Evolutionary conservation across 2,113 vertebrate species (phyloP).

Genomic region (Tupaia tana): DNA sequence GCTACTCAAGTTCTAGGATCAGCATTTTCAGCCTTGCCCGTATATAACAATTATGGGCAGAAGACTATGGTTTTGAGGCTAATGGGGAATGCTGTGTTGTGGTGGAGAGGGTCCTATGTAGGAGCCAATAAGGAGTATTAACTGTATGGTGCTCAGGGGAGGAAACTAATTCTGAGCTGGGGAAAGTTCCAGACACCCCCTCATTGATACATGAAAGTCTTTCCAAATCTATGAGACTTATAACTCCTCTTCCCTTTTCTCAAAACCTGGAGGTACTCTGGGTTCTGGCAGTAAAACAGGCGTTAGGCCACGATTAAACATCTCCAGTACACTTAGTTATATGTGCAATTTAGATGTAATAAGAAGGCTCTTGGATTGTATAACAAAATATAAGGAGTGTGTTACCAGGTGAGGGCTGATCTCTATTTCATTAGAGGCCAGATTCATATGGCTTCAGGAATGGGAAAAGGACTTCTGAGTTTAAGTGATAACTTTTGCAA

Average conservation of each 20-base stretch:
- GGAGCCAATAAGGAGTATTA: background rate
- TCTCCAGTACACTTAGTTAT: background rate
- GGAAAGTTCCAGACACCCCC: too few relatives aligned
- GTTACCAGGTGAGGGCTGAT: constrained; percentile 61
- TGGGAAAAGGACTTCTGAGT: background rate
- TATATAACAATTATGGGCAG: too few relatives aligned
- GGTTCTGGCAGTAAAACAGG: background rate
- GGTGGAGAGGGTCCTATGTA: background rate
- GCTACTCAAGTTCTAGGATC: background rate
- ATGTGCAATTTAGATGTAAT: constrained; percentile 26
- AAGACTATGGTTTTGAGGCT: background rate
- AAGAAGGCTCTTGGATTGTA: background rate
- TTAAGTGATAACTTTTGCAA: background rate
- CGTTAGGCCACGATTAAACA: background rate
- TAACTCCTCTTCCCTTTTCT: background rate
- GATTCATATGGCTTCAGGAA: background rate
- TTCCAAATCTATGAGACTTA: background rate
- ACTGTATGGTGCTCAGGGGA: background rate
- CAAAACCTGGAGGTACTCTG: background rate
- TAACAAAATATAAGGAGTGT: constrained; percentile 23
- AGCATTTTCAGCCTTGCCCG: background rate
- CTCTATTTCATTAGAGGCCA: constrained; percentile 51
- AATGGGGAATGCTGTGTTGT: accelerated
- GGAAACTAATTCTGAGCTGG: background rate
- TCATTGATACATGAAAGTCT: background rate